Evolutionary conservation across 2,888 invertebrate species (phyloP).

Genomic region (Apodemia mormo): DNA sequence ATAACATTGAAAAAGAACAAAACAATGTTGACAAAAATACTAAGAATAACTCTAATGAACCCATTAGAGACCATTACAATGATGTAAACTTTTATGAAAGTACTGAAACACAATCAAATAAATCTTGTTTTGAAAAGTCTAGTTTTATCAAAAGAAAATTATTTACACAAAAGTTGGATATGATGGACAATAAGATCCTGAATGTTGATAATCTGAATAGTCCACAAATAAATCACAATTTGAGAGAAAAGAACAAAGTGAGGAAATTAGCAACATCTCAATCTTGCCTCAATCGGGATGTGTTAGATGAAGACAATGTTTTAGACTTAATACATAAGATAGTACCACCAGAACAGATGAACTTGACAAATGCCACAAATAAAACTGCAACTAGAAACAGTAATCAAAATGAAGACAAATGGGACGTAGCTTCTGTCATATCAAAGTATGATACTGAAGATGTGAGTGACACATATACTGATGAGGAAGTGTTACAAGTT

Average conservation of each 20-base stretch:
- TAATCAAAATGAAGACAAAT: conserved; percentile 49
- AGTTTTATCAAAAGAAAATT: conserved; percentile 73
- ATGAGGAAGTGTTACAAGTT: conserved; percentile 61
- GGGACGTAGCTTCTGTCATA: conserved; percentile 60
- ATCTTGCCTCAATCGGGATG: conserved; percentile 61
- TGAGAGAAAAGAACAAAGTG: conserved; percentile 59
- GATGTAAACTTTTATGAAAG: conserved; percentile 23
- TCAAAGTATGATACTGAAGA: conserved; percentile 53
- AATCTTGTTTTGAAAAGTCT: conserved; percentile 60
- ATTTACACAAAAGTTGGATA: conserved; percentile 67
- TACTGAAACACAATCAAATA: conserved; percentile 22
- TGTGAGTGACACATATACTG: conserved; percentile 67
- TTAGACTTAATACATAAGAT: conserved; percentile 70
- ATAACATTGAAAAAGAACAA: conserved; percentile 29
- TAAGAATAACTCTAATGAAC: conserved; percentile 25
- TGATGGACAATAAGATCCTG: conserved; percentile 54
- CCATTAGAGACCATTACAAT: background rate
- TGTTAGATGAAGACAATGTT: conserved; percentile 55
- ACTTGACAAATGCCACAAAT: conserved; percentile 51
- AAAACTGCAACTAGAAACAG: conserved; percentile 45
- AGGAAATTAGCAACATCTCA: conserved; percentile 62
- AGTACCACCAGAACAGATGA: conserved; percentile 62
- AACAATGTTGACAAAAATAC: conserved; percentile 26
- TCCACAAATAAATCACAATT: conserved; percentile 53
- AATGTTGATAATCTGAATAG: conserved; percentile 53